A percentile compares a stretch with the other conserved stretches of the same genome.
phyloP scores from a whole-genome alignment of 1,140 invertebrate species.

The Meloidogyne chitwoodi region DNA sequence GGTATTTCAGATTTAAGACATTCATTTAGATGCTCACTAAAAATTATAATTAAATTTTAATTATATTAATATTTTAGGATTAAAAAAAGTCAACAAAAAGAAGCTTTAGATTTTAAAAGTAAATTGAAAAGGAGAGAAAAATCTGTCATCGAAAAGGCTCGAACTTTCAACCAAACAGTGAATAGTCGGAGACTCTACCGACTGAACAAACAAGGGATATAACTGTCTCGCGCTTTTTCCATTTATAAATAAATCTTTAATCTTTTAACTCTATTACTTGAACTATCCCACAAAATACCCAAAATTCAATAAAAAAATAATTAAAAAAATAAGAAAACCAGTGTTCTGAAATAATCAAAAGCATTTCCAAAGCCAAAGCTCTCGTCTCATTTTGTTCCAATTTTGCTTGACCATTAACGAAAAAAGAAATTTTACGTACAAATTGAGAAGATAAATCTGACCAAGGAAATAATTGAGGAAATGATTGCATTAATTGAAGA shows the following conservation, averaged over 20 bases:
- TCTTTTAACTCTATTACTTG: no score
- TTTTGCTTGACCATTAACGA: slow-evolving; percentile 43
- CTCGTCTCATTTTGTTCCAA: slow-evolving; percentile 43
- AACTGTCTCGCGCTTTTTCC: no score
- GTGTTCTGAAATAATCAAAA: slow-evolving; percentile 29
- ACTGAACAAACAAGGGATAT: no score
- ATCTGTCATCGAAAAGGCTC: no score
- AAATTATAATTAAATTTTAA: no score
- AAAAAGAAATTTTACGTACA: slow-evolving; percentile 32
- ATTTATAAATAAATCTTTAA: no score
- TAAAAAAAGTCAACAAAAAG: no score
- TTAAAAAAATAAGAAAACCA: slow-evolving; percentile 12
- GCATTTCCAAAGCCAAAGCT: slow-evolving; percentile 35
- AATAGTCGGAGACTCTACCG: no score
- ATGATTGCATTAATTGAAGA: slow-evolving; percentile 5
- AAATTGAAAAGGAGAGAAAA: no score
- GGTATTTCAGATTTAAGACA: slow-evolving; percentile 33
- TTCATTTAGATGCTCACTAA: slow-evolving; percentile 20
- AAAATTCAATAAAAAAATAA: background rate
- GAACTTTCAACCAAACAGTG: no score
- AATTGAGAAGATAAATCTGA: slow-evolving; percentile 29
- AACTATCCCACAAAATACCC: no score
- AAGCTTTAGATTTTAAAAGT: background rate
- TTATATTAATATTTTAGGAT: background rate
- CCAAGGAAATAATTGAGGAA: slow-evolving; percentile 21